Conservation (phyloP, 2,797 vertebrate species). For the Anabacerthia variegaticeps region DNA sequence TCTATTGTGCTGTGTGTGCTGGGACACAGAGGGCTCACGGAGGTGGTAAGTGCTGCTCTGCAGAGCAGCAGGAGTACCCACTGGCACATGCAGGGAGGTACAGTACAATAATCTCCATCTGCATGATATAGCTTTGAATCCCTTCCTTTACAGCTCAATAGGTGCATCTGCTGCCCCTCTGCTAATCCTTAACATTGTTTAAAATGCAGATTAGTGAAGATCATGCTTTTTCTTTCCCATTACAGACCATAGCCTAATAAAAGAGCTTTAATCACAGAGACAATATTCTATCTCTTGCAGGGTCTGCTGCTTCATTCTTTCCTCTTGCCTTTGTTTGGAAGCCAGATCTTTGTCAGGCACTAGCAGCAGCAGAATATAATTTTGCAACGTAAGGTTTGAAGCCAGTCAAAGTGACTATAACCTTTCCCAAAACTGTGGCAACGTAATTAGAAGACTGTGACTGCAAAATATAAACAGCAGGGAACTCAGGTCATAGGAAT, state of each 20-base stretch:
- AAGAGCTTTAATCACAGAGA: conserved; percentile 41
- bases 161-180: conserved; percentile 58
- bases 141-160: conserved; percentile 51
- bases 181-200: conserved; percentile 55
- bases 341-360: conserved; percentile 8
- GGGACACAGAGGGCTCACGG: not conserved
- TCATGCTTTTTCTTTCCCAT: conserved; percentile 2
- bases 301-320: conserved; percentile 25
- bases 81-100: not conserved
- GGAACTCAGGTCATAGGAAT: not conserved
- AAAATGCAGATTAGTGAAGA: conserved; percentile 63
- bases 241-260: conserved; percentile 25
- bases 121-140: not conserved
- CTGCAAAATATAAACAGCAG: conserved; percentile 10
- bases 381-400: not conserved
- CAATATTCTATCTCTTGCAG: conserved; percentile 32
- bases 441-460: not conserved
- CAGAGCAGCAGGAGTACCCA: not conserved
- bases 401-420: not conserved
- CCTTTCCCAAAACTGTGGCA: not conserved
- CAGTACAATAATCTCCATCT: conserved; percentile 53
- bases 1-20: not conserved
- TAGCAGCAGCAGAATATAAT: conserved; percentile 4
- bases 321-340: conserved; percentile 55
- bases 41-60: not conserved